Conservation (phyloP, 2,888 invertebrate species). For the Tetragonisca angustula region DNA sequence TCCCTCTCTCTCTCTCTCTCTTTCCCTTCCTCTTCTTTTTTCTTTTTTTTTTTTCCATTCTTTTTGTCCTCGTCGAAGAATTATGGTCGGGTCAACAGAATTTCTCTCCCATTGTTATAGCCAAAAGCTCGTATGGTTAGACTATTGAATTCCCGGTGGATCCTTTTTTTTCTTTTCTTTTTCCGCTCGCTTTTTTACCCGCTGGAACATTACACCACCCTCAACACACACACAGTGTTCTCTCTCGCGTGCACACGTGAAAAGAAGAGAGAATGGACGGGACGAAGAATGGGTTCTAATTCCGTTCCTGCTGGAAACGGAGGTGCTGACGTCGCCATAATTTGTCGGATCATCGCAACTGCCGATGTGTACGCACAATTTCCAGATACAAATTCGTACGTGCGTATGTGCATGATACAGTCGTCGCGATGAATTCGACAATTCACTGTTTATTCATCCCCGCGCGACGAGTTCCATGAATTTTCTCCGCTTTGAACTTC, state of each 20-base stretch:
- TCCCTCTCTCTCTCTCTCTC: no score
- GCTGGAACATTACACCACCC: conserved; percentile 63
- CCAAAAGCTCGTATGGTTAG: conserved; percentile 65
- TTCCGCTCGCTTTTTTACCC: conserved; percentile 41
- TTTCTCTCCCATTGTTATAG: conserved; percentile 64
- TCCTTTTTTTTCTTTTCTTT: conserved; percentile 39
- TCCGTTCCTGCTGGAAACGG: conserved; percentile 72
- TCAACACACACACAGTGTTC: neutral
- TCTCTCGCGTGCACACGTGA: conserved; percentile 32
- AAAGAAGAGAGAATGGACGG: conserved; percentile 65
- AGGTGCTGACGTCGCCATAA: conserved; percentile 73
- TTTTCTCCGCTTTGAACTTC: neutral
- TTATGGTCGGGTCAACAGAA: conserved; percentile 61
- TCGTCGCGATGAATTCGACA: conserved; percentile 15
- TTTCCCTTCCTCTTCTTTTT: neutral
- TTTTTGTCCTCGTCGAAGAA: conserved; percentile 41
- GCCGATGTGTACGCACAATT: conserved; percentile 51
- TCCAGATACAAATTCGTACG: conserved; percentile 58
- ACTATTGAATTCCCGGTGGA: conserved; percentile 59
- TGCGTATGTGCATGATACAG: neutral
- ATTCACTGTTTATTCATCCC: neutral
- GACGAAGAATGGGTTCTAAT: conserved; percentile 76
- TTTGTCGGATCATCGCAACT: conserved; percentile 69
- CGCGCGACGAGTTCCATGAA: neutral
- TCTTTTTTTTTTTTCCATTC: neutral